phyloP scores from a whole-genome alignment of 2,888 invertebrate species.

The Caenorhabditis virilis region DNA sequence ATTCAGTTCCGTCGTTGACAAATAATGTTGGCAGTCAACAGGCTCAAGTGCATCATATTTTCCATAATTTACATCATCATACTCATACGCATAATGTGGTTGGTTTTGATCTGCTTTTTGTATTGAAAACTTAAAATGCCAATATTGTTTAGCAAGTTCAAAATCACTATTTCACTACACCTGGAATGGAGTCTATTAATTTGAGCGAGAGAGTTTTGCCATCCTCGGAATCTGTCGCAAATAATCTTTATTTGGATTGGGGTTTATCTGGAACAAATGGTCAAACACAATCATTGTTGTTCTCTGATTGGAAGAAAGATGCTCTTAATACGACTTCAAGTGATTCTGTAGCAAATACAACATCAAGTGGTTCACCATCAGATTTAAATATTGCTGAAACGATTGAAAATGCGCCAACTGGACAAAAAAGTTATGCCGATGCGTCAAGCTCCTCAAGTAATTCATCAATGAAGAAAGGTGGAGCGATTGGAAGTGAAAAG shows the following conservation, averaged over 20 bases:
- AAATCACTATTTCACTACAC: constrained; percentile 28
- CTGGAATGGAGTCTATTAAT: background rate
- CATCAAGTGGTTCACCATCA: background rate
- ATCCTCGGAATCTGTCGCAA: background rate
- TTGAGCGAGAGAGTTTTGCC: background rate
- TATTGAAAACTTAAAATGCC: background rate
- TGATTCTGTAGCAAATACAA: constrained; percentile 6
- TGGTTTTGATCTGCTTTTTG: background rate
- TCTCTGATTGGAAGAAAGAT: constrained; percentile 35
- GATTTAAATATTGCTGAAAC: background rate
- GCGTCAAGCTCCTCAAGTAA: background rate
- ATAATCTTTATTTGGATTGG: background rate
- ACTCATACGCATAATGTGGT: constrained; percentile 48
- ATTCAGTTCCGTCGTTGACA: too few relatives aligned
- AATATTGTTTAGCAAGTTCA: constrained; percentile 29
- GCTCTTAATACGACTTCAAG: constrained; percentile 18
- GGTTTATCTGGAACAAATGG: background rate
- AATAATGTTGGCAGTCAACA: constrained; percentile 1
- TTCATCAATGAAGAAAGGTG: constrained; percentile 6
- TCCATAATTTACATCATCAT: constrained; percentile 43
- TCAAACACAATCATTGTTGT: background rate
- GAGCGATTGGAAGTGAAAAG: constrained; percentile 26
- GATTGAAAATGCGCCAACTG: background rate
- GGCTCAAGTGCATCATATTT: constrained; percentile 39
- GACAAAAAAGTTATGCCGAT: too few relatives aligned